Evolutionary conservation across 2,888 invertebrate species (phyloP).

Genomic region (Toxonevra muliebris): DNA sequence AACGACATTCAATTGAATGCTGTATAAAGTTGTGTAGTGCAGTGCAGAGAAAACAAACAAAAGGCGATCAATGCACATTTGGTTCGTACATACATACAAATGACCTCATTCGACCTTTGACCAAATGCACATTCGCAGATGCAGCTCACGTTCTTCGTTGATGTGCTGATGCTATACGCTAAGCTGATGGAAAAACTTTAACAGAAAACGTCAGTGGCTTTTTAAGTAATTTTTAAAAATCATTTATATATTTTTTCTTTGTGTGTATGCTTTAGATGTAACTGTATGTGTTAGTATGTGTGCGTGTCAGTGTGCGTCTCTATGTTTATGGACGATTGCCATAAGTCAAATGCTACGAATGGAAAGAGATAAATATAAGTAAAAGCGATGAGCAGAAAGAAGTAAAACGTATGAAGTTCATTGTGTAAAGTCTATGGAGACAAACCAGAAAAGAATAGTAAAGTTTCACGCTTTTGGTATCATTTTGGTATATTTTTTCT

Average conservation of each 20-base stretch:
- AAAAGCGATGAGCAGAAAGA: not conserved
- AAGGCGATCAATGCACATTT: not conserved
- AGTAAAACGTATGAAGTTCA: not conserved
- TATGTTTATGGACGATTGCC: no score
- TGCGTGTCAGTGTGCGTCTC: no score
- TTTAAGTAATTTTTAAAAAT: slow-evolving; percentile 13
- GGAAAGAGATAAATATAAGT: not conserved
- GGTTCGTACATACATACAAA: not conserved
- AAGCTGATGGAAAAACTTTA: slow-evolving; percentile 26
- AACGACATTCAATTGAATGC: no score
- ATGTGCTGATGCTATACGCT: slow-evolving; percentile 18
- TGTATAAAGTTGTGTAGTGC: no score
- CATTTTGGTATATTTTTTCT: no score
- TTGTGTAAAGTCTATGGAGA: not conserved
- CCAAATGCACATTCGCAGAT: slow-evolving; percentile 1
- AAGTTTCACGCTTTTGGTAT: no score
- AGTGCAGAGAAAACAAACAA: no score
- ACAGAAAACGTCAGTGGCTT: slow-evolving; percentile 17
- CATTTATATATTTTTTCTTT: not conserved
- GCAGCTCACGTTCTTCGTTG: slow-evolving; percentile 7
- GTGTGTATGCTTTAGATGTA: not conserved
- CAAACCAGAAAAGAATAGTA: not conserved
- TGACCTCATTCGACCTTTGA: slow-evolving; percentile 1
- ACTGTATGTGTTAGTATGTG: no score
- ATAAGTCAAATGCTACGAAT: no score